Percentiles rank a stretch among this genome's conserved stretches.
phyloP scores from a whole-genome alignment of 2,888 invertebrate species.

The Thyatira batis region DNA sequence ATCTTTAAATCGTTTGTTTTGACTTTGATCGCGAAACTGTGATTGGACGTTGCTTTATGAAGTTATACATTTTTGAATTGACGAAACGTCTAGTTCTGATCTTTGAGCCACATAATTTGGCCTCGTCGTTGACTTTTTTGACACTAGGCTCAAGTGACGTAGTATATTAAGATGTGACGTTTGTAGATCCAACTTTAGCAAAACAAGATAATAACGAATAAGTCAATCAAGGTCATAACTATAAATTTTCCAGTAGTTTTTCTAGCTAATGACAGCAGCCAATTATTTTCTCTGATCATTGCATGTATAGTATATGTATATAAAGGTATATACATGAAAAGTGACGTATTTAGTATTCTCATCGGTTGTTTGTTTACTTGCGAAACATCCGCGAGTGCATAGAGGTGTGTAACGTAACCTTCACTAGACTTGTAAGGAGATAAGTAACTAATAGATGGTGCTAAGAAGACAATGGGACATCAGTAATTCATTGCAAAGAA shows the following conservation, averaged over 20 bases:
- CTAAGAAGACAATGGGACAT: neutral
- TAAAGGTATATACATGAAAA: slow-evolving; percentile 27
- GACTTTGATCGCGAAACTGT: neutral
- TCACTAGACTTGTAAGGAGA: slow-evolving; percentile 11
- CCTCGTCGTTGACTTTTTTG: neutral
- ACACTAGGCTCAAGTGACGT: neutral
- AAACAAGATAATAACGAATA: slow-evolving; percentile 10
- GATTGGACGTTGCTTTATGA: neutral
- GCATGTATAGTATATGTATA: slow-evolving; percentile 7
- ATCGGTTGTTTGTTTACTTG: slow-evolving; percentile 40
- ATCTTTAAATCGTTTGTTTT: slow-evolving; percentile 19
- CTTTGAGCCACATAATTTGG: neutral
- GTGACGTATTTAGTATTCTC: slow-evolving; percentile 43
- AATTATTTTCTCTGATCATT: slow-evolving; percentile 18
- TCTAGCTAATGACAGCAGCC: slow-evolving; percentile 14
- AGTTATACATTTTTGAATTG: neutral
- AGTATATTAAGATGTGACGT: neutral
- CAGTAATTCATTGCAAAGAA: neutral
- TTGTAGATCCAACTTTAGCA: neutral
- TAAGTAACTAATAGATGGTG: neutral
- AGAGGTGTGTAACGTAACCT: slow-evolving; percentile 26
- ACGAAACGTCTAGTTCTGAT: neutral
- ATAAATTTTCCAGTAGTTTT: slow-evolving; percentile 22
- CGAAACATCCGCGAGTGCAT: slow-evolving; percentile 45
- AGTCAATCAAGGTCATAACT: slow-evolving; percentile 16